Evolutionary conservation across 2,113 vertebrate genomes (phyloP), one percentile per base, ranked within the genome.

Genomic region (Pterocles gutturalis): DNA sequence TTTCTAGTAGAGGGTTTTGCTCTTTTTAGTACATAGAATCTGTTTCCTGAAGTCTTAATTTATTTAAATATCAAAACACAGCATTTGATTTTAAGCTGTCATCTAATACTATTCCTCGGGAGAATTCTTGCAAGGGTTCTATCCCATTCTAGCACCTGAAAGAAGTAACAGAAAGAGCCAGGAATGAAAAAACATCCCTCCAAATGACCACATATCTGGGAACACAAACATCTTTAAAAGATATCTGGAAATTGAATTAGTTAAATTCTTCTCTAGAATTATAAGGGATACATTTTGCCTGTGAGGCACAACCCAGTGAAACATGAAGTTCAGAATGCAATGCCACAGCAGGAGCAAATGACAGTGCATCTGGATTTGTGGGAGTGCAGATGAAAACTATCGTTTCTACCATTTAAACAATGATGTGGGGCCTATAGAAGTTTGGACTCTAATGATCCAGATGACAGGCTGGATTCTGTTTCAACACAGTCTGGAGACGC

Each of bases 391-490:
- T 54, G 76, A 96, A 88, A 93, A 34, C 69, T 90, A 60, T 78
- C 0, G 33, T 81, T 95, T 83, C 86, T 79, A 78, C 67, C 72
- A 86, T 95, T 93, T 90, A 60, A 92, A 48, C 79, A 89, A 46
- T 11, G 7, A 83, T 53, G 51, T 81, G 60, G 67, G 51, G 34
- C 85, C 69, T 88, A 55, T 62, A 86, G 85, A 70, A 54, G 58
- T 83, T 93, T 86, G 69, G 71, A 80, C 26, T 73, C 10, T 81
- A 89, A 75, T 83, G 85, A 83, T 93, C 43, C 67, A 88, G 75
- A 77, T 73, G 71, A 90, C 62, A 76, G 82, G 79, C 46, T 90
- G 64, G 58, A 62, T 71, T 95, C 71, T 86, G 67, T 94, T 96
- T 88, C 85, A 83, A 11, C 31, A 43, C 55, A 78, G 38, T 60